Conservation (phyloP, 2,797 vertebrate species). For the Cryptoblepharus egeriae region DNA sequence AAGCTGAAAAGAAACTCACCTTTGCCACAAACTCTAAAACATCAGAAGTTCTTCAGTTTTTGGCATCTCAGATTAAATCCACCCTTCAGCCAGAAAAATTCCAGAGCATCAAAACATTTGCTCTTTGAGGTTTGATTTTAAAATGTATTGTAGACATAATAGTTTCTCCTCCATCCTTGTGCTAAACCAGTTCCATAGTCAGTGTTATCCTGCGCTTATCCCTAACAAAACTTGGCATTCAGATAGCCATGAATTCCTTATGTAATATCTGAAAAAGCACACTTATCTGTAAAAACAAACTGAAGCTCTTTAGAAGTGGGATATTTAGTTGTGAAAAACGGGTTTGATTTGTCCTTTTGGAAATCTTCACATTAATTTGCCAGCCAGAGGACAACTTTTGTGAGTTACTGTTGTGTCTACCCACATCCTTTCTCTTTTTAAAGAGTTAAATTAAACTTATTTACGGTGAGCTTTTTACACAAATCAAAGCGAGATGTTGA, state of each 20-base stretch:
- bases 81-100: slow-evolving; percentile 57
- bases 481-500: neutral
- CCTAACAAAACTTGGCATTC: slow-evolving; percentile 4
- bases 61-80: slow-evolving; percentile 59
- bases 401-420: neutral
- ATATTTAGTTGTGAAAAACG: neutral
- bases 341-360: neutral
- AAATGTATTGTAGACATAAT: slow-evolving; percentile 49
- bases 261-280: neutral
- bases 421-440: neutral
- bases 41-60: slow-evolving; percentile 22
- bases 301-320: neutral
- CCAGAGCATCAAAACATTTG: slow-evolving; percentile 52
- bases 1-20: neutral
- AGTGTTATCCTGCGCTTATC: slow-evolving; percentile 31
- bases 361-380: neutral
- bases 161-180: slow-evolving; percentile 34
- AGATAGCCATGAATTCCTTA: slow-evolving; percentile 10
- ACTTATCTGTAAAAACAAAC: neutral
- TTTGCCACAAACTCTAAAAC: slow-evolving; percentile 12
- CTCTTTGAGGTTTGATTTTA: slow-evolving; percentile 51
- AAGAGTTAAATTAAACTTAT: neutral
- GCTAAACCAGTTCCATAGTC: slow-evolving; percentile 32
- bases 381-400: neutral
- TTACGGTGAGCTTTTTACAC: neutral